A percentile compares a stretch with the other conserved stretches of the same genome.
These are phyloP conservation scores for Etheostoma nigrum DNA, from an alignment of 2,797 vertebrate genomes.

Conservation along the genomic window DNA sequence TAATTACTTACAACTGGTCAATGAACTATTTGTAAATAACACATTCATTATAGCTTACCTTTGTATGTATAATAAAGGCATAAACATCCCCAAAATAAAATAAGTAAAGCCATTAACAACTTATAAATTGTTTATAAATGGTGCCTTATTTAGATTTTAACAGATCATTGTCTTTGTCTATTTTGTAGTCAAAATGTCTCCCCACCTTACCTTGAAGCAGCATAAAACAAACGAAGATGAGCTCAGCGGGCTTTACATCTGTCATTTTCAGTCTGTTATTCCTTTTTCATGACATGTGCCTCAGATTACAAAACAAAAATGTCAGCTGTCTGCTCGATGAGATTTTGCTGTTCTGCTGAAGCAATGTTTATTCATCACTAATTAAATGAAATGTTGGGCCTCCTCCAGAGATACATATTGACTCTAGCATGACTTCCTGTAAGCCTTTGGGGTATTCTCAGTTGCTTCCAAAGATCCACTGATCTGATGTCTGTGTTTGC, in stretches of 20 bases:
- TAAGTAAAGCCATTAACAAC: no score
- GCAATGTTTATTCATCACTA: no score
- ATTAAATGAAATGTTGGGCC: neutral
- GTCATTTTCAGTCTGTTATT: conserved; percentile 13
- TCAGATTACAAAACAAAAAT: neutral
- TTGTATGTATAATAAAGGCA: neutral
- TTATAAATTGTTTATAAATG: neutral
- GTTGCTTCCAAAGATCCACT: neutral
- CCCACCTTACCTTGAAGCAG: conserved; percentile 21
- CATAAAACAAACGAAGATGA: conserved; percentile 27
- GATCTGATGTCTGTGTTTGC: neutral
- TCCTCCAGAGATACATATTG: conserved; percentile 11
- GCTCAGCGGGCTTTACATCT: neutral
- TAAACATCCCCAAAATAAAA: neutral
- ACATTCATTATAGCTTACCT: neutral
- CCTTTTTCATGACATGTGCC: neutral
- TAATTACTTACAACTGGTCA: neutral
- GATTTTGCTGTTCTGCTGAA: neutral
- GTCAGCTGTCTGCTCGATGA: neutral
- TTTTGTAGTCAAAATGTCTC: neutral
- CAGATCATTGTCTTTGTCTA: neutral
- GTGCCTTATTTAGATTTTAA: neutral
- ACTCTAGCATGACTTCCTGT: neutral
- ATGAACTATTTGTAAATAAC: neutral
- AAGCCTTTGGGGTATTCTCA: neutral